Evolutionary conservation across 2,888 invertebrate genomes (phyloP).

Genomic region (Auanema freiburgensis): DNA sequence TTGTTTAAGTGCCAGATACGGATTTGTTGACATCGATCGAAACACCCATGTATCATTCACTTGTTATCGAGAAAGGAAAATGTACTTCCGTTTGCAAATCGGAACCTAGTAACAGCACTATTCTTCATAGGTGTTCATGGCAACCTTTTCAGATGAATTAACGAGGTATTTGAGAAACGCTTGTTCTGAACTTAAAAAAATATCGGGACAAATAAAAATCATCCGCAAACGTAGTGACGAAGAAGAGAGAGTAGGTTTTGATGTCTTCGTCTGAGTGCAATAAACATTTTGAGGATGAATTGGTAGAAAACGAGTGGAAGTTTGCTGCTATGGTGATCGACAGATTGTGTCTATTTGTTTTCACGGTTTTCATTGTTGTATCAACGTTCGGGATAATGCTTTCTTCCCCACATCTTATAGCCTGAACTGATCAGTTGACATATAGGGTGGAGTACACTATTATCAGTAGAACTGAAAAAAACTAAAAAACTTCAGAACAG

Average conservation of each 20-base stretch:
- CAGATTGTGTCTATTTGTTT: constrained; percentile 54
- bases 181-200: constrained; percentile 48
- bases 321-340: constrained; percentile 61
- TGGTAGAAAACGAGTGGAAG: constrained; percentile 60
- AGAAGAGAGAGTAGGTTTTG: constrained; percentile 41
- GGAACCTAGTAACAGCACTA: neutral
- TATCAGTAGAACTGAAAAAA: neutral
- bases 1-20: too few species aligned
- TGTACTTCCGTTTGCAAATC: constrained; percentile 3
- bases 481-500: too few species aligned
- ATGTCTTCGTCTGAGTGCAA: constrained; percentile 7
- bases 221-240: constrained; percentile 51
- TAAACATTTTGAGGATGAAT: constrained; percentile 45
- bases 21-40: too few species aligned
- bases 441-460: constrained; percentile 1
- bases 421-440: constrained; percentile 18
- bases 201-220: constrained; percentile 42
- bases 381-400: constrained; percentile 59
- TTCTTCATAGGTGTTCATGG: neutral
- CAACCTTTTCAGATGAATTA: constrained; percentile 28
- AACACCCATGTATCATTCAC: too few species aligned
- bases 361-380: constrained; percentile 56
- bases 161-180: constrained; percentile 50
- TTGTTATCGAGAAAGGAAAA: neutral
- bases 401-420: constrained; percentile 53